Evolutionary conservation across 2,113 vertebrate genomes (phyloP).

Genomic region (Pipa parva): DNA sequence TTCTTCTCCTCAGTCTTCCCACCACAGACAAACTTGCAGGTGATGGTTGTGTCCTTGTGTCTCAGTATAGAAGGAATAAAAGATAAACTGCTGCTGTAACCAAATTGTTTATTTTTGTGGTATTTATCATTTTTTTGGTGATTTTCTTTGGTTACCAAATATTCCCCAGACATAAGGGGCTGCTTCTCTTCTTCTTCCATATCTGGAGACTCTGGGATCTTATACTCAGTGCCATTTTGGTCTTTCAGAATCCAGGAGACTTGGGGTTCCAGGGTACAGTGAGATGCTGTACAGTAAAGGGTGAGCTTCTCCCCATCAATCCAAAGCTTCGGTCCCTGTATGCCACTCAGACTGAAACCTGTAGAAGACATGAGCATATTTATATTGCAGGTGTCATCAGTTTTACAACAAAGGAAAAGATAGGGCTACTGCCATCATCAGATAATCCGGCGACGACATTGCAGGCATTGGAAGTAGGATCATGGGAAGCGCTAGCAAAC

Average conservation of each 20-base stretch:
- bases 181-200: conserved; percentile 2
- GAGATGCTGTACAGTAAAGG: conserved; percentile 1
- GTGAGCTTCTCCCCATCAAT: conserved; percentile 2
- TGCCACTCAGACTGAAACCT: too few relatives aligned
- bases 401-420: too few relatives aligned
- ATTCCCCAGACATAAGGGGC: conserved; percentile 17
- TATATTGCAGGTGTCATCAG: too few relatives aligned
- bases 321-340: conserved; percentile 1
- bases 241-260: not conserved
- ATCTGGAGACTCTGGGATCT: not conserved
- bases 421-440: too few relatives aligned
- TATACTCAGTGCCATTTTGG: not conserved
- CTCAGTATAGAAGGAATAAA: conserved; percentile 23
- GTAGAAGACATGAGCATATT: too few relatives aligned
- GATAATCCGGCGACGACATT: too few relatives aligned
- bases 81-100: not conserved
- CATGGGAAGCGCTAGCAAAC: too few relatives aligned
- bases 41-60: not conserved
- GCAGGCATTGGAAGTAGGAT: too few relatives aligned
- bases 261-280: conserved; percentile 1
- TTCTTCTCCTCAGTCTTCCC: not conserved
- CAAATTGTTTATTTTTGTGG: not conserved
- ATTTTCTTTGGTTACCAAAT: not conserved
- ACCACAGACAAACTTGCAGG: not conserved
- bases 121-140: not conserved